Evolutionary conservation across 2,113 vertebrate genomes (phyloP).

Genomic region (Apistogramma diplotaenia): DNA sequence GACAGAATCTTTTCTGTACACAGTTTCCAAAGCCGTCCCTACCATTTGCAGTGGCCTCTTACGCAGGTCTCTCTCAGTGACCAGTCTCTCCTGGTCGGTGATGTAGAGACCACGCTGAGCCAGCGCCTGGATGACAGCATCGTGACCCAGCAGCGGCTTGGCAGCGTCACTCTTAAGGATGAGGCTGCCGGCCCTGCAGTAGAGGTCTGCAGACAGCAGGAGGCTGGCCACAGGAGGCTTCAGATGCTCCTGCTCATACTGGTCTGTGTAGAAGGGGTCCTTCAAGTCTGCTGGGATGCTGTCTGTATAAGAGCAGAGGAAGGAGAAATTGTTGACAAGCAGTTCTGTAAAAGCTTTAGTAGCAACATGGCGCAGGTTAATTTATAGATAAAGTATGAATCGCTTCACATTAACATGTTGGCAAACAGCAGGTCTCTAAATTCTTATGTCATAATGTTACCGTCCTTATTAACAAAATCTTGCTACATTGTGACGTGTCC

Average conservation of each 20-base stretch:
- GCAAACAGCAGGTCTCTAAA: background rate
- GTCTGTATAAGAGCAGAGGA: constrained; percentile 72
- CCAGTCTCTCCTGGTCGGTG: constrained; percentile 92
- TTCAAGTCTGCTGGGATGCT: constrained; percentile 88
- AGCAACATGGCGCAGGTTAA: background rate
- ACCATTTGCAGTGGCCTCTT: constrained; percentile 97
- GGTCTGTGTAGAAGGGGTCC: constrained; percentile 96
- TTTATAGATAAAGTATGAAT: background rate
- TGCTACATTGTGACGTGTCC: background rate
- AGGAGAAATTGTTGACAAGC: background rate
- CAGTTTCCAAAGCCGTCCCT: constrained; percentile 26
- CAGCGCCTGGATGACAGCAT: constrained; percentile 93
- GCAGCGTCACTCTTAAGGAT: constrained; percentile 89
- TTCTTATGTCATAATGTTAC: background rate
- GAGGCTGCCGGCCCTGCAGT: constrained; percentile 91
- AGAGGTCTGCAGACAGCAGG: constrained; percentile 94
- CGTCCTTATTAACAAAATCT: too few species aligned
- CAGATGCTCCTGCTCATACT: constrained; percentile 98
- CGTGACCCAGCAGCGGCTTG: constrained; percentile 90
- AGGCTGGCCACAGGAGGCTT: constrained; percentile 91
- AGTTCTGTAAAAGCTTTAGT: background rate
- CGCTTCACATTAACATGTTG: background rate
- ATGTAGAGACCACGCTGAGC: constrained; percentile 95
- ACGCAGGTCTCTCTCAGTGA: constrained; percentile 92
- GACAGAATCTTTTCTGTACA: background rate